Percentiles rank a stretch among this genome's conserved stretches.
These are phyloP conservation scores for Drosophila ananassae DNA, from an alignment of 1,140 invertebrate species.

Conservation along the genomic window DNA sequence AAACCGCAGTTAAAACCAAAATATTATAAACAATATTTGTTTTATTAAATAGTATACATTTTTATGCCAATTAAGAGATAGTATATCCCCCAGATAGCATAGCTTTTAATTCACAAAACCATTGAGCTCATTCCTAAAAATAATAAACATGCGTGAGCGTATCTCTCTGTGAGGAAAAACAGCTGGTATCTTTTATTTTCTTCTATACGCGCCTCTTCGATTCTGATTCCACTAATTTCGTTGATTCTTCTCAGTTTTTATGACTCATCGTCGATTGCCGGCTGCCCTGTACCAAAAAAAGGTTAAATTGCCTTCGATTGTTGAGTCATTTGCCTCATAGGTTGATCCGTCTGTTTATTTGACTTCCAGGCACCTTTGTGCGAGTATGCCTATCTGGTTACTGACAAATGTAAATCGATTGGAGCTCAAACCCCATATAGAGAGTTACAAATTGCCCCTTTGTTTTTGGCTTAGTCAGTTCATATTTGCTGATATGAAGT, in stretches of 20 bases:
- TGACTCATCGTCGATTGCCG: conserved; percentile 54
- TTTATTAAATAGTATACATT: background rate
- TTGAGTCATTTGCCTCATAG: conserved; percentile 44
- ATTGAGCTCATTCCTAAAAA: conserved; percentile 71
- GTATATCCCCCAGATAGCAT: conserved; percentile 23
- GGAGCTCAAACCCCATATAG: background rate
- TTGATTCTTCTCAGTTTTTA: conserved; percentile 14
- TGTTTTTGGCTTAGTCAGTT: conserved; percentile 11
- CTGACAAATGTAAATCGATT: conserved; percentile 9
- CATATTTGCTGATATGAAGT: background rate
- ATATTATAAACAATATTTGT: background rate
- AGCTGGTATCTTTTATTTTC: conserved; percentile 28
- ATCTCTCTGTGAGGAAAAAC: conserved; percentile 37
- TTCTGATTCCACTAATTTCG: conserved; percentile 20
- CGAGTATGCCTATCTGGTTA: background rate
- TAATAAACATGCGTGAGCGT: conserved; percentile 52
- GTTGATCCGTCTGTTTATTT: conserved; percentile 1
- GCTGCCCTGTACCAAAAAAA: conserved; percentile 44
- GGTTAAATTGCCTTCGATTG: conserved; percentile 50
- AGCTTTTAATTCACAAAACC: conserved; percentile 20
- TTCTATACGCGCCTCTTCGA: conserved; percentile 21
- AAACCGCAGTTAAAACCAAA: conserved; percentile 5
- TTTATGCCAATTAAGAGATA: background rate
- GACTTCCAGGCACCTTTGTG: conserved; percentile 13
- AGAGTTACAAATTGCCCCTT: background rate